phyloP scores from a whole-genome alignment of 1,140 invertebrate species.

The Psix sp. region DNA sequence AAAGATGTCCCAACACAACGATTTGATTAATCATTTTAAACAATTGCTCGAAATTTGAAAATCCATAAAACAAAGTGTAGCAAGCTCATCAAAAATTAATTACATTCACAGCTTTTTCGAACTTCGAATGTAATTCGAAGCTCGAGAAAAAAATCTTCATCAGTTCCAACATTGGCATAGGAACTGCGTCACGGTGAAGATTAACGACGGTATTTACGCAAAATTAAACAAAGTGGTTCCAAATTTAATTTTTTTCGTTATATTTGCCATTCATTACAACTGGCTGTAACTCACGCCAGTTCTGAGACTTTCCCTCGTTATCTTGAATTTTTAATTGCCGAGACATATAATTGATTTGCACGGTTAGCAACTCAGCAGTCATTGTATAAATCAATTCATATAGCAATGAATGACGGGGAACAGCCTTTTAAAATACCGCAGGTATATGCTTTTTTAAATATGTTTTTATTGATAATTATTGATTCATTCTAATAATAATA shows the following conservation, averaged over 20 bases:
- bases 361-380: neutral
- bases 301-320: constrained; percentile 62
- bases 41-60: no score
- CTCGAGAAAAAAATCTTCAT: no score
- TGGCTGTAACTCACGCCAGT: constrained; percentile 60
- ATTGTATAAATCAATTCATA: neutral
- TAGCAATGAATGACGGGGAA: neutral
- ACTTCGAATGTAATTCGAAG: no score
- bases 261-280: constrained; percentile 64
- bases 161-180: no score
- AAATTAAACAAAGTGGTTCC: constrained; percentile 52
- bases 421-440: constrained; percentile 11
- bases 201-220: constrained; percentile 52
- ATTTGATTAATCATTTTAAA: no score
- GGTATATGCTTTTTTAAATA: neutral
- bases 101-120: no score
- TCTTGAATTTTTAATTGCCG: constrained; percentile 56
- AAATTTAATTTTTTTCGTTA: constrained; percentile 60
- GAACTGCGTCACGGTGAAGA: no score
- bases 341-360: constrained; percentile 11
- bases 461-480: no score
- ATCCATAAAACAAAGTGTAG: no score
- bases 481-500: no score
- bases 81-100: no score
- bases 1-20: no score